phyloP scores from a whole-genome alignment of 2,888 invertebrate genomes.

The Nasonia oneida region DNA sequence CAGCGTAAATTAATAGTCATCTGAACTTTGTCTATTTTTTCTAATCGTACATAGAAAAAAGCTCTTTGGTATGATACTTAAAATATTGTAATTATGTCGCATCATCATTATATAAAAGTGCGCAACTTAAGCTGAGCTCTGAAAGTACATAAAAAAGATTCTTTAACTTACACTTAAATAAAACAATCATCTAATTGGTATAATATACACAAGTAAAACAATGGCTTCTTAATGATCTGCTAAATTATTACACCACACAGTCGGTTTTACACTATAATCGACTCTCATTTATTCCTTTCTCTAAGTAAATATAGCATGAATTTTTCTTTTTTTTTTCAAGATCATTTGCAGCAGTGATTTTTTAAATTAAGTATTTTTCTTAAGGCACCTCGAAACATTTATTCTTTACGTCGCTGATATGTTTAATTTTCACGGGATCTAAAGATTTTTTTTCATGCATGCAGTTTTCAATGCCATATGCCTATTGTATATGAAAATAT shows the following conservation, averaged over 20 bases:
- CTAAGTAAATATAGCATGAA: slow-evolving; percentile 39
- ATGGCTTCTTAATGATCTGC: slow-evolving; percentile 44
- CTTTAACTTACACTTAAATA: slow-evolving; percentile 60
- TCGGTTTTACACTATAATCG: slow-evolving; percentile 27
- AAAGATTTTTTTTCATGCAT: not conserved
- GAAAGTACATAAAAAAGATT: slow-evolving; percentile 56
- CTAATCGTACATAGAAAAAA: slow-evolving; percentile 62
- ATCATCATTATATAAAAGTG: slow-evolving; percentile 51
- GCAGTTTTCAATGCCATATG: slow-evolving; percentile 1
- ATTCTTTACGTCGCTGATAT: not conserved
- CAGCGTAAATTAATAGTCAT: slow-evolving; percentile 50
- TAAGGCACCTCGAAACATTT: slow-evolving; percentile 52
- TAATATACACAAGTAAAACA: slow-evolving; percentile 61
- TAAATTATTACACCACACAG: slow-evolving; percentile 49
- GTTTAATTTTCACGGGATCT: slow-evolving; percentile 12
- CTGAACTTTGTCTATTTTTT: slow-evolving; percentile 53
- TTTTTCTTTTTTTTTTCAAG: slow-evolving; percentile 34
- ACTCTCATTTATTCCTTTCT: slow-evolving; percentile 53
- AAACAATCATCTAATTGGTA: slow-evolving; percentile 57
- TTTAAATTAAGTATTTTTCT: slow-evolving; percentile 14
- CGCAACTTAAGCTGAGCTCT: slow-evolving; percentile 47
- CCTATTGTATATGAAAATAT: slow-evolving; percentile 21
- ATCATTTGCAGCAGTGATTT: slow-evolving; percentile 13
- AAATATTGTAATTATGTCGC: slow-evolving; percentile 71
- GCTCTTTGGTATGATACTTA: slow-evolving; percentile 77